Percentiles rank a stretch among this genome's conserved stretches.
Conservation (phyloP, 2,113 vertebrate genomes). For the Nesoenas mayeri region DNA sequence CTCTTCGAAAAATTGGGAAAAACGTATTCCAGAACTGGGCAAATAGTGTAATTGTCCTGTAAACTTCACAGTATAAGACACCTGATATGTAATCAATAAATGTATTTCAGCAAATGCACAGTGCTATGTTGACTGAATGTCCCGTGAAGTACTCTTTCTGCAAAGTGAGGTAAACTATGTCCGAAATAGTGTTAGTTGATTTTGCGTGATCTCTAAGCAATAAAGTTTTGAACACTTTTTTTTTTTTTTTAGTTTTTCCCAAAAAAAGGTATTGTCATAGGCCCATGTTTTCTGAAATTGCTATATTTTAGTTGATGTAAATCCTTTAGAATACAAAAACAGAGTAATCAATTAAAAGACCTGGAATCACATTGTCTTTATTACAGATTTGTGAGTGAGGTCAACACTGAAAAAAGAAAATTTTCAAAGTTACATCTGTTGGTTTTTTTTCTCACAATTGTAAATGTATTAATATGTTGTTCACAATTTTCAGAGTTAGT, state of each 20-base stretch:
- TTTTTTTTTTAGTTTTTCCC: accelerated
- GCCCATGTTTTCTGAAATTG: background rate
- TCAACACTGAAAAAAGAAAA: background rate
- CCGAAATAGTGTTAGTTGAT: background rate
- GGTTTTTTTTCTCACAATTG: background rate
- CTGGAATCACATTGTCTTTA: background rate
- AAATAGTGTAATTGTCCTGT: slow-evolving; percentile 70
- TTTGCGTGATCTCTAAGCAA: background rate
- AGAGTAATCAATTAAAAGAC: background rate
- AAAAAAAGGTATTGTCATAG: no score
- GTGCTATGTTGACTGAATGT: background rate
- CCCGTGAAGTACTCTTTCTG: background rate
- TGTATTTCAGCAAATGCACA: background rate
- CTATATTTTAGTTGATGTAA: background rate
- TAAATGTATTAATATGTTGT: background rate
- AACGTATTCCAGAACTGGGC: slow-evolving; percentile 78
- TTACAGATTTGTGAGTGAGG: background rate
- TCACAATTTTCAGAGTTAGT: background rate
- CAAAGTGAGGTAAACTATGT: background rate
- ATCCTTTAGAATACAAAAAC: background rate
- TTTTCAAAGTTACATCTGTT: background rate
- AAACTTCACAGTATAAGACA: background rate
- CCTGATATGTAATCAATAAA: slow-evolving; percentile 14
- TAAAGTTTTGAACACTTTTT: background rate
- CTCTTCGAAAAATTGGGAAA: slow-evolving; percentile 82